Evolutionary conservation across 2,113 vertebrate genomes (phyloP).

Genomic region (Silurus glanis): DNA sequence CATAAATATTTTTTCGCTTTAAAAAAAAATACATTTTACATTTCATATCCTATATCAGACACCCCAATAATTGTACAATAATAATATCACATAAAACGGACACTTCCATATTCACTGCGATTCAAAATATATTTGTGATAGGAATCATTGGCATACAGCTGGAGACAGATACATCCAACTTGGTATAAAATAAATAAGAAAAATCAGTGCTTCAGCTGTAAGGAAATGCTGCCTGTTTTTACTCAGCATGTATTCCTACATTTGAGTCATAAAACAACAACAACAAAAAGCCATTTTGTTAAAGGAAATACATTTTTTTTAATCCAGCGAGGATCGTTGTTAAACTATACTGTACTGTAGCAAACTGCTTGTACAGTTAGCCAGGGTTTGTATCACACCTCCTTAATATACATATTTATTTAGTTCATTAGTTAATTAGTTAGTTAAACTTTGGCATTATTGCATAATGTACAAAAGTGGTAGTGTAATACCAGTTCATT

Average conservation of each 20-base stretch:
- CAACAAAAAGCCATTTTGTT: not conserved
- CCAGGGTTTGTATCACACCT: not conserved
- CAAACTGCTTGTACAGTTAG: not conserved
- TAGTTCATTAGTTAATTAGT: not conserved
- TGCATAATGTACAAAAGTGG: not conserved
- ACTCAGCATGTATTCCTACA: not conserved
- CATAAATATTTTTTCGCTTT: too few relatives aligned
- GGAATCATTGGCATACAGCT: constrained; percentile 61
- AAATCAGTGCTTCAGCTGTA: constrained; percentile 6
- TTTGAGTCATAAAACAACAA: not conserved
- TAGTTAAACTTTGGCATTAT: not conserved
- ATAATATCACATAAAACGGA: not conserved
- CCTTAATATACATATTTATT: not conserved
- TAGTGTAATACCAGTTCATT: not conserved
- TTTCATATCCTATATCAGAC: not conserved
- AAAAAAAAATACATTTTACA: not conserved
- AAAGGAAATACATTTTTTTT: not conserved
- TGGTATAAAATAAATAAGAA: not conserved
- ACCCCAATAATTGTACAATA: not conserved
- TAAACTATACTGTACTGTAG: not conserved
- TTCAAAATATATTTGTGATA: constrained; percentile 29
- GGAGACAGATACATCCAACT: not conserved
- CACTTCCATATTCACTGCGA: constrained; percentile 8
- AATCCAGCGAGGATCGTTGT: not conserved
- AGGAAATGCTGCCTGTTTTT: not conserved